A percentile compares a stretch with the other conserved stretches of the same genome.
phyloP scores from a whole-genome alignment of 2,888 invertebrate genomes.

The Dasysyrphus tricinctus region DNA sequence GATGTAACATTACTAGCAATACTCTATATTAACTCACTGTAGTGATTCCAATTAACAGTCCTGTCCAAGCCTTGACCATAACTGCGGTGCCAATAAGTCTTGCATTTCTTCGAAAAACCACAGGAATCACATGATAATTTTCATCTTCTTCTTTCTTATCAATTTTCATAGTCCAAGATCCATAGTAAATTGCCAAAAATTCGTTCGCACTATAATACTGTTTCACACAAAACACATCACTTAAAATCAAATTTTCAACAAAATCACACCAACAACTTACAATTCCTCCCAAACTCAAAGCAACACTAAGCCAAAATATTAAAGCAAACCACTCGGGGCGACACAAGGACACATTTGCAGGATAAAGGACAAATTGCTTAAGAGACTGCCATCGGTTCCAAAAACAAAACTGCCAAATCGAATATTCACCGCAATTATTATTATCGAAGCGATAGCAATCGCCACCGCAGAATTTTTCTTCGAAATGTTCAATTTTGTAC shows the following conservation, averaged over 20 bases:
- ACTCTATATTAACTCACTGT: slow-evolving; percentile 47
- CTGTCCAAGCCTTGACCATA: slow-evolving; percentile 77
- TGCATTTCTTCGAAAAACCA: slow-evolving; percentile 76
- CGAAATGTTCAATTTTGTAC: slow-evolving; percentile 77
- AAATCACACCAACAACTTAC: slow-evolving; percentile 75
- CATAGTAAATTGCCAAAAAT: slow-evolving; percentile 62
- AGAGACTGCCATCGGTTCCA: slow-evolving; percentile 71
- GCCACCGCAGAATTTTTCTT: slow-evolving; percentile 75
- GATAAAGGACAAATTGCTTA: slow-evolving; percentile 49
- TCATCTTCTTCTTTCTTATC: slow-evolving; percentile 76
- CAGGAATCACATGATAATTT: slow-evolving; percentile 77
- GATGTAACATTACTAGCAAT: too few species aligned
- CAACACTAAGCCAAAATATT: slow-evolving; percentile 78
- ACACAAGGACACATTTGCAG: slow-evolving; percentile 70
- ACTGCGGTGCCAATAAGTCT: slow-evolving; percentile 78
- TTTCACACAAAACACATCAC: background rate
- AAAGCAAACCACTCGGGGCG: slow-evolving; percentile 77
- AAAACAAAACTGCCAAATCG: slow-evolving; percentile 78
- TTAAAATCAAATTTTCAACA: background rate
- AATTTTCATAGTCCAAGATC: slow-evolving; percentile 17
- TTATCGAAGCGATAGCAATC: slow-evolving; percentile 70
- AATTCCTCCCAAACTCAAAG: slow-evolving; percentile 76
- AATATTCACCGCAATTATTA: slow-evolving; percentile 76
- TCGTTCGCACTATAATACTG: slow-evolving; percentile 76
- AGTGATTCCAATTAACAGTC: slow-evolving; percentile 53